Conservation (phyloP, 2,888 invertebrate genomes). For the Lucinisca nassula region DNA sequence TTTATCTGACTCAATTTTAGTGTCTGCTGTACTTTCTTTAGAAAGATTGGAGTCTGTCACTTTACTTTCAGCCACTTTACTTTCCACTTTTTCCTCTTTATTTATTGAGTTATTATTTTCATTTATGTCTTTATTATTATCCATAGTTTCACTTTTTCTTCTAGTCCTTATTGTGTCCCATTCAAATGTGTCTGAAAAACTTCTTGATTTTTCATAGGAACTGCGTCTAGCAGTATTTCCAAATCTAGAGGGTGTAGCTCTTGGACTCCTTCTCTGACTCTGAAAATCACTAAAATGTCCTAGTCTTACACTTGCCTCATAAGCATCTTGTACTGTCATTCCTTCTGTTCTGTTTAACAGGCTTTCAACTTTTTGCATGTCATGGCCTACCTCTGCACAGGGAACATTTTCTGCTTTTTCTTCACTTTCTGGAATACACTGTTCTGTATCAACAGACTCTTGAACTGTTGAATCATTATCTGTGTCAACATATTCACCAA, state of each 20-base stretch:
- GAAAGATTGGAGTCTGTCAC: neutral
- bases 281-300: constrained; percentile 64
- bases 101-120: neutral
- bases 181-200: neutral
- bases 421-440: neutral
- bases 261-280: neutral
- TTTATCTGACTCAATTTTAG: neutral
- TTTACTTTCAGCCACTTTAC: neutral
- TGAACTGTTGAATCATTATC: neutral
- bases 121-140: neutral
- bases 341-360: constrained; percentile 64
- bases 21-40: neutral
- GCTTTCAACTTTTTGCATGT: constrained; percentile 43
- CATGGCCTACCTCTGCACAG: neutral
- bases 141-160: neutral
- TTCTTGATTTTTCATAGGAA: constrained; percentile 1
- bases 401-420: neutral
- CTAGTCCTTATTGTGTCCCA: neutral
- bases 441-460: neutral
- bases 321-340: constrained; percentile 66
- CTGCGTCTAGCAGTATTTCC: neutral
- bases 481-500: neutral
- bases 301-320: constrained; percentile 62
- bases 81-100: neutral
- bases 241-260: neutral